Percentiles rank a stretch among this genome's conserved stretches.
phyloP scores from a whole-genome alignment of 1,140 invertebrate species.

The Proctacanthus coquilletti region DNA sequence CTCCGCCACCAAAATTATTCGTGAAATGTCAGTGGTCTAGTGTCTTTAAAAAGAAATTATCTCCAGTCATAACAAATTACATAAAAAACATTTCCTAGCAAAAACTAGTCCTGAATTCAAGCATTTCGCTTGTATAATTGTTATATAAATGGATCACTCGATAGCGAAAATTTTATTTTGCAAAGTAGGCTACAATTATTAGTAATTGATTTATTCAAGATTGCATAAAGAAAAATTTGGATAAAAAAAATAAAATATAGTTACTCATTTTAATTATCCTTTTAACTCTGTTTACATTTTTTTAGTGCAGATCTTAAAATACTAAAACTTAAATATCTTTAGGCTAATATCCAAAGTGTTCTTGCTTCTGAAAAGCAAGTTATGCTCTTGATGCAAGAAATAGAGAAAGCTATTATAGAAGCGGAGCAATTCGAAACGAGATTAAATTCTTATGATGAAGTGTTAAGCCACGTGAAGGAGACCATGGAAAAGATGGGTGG shows the following conservation, averaged over 20 bases:
- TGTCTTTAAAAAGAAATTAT: no score
- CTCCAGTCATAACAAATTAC: no score
- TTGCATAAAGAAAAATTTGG: not conserved
- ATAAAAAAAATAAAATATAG: no score
- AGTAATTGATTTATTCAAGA: not conserved
- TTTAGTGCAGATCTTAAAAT: not conserved
- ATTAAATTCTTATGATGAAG: constrained; percentile 61
- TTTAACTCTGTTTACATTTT: constrained; percentile 16
- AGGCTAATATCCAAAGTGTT: constrained; percentile 71
- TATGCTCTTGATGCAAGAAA: constrained; percentile 65
- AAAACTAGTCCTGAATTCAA: no score
- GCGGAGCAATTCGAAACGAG: constrained; percentile 58
- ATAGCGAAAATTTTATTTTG: no score
- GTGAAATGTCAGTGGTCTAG: no score
- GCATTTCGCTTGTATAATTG: no score
- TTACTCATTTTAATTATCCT: constrained; percentile 12
- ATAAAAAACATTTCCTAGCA: no score
- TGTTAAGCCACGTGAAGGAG: constrained; percentile 63
- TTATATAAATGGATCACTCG: no score
- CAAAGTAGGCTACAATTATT: no score
- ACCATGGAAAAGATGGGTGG: constrained; percentile 83
- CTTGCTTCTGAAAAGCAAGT: constrained; percentile 62
- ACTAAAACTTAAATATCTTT: not conserved
- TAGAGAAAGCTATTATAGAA: constrained; percentile 64
- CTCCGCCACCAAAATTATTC: no score